Evolutionary conservation across 2,113 vertebrate genomes (phyloP), one percentile per base, ranked within the genome.

Genomic region (Mus pahari): DNA sequence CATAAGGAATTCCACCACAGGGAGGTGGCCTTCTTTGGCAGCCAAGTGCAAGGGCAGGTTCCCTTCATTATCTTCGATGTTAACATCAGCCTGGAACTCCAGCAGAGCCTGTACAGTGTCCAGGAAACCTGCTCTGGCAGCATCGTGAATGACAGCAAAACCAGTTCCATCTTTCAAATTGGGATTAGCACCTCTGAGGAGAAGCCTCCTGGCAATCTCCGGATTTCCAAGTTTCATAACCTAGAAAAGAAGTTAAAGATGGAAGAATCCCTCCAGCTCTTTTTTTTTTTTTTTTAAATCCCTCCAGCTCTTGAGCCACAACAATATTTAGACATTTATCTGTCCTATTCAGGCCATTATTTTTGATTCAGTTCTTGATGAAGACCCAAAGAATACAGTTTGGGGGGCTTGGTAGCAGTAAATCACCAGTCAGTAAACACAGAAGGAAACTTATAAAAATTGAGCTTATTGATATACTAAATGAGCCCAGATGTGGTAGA

Each of bases 31-130:
- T 97, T 99, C 98, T 62, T 93, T 98, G 48, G 99, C 99, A 42
- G 99, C 99, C 98, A 99, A 97, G 98, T 99, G 99, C 97, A 99
- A 87, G 48, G 99, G 99, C 94, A 99, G 98, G 98, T 99, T 99
- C 42, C 99, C 99, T 31, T 98, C 96, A 16, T 94, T 77, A 90
- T 99, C 99, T 94, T 97, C 97, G 0, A 99, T 82, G 97, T 99
- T 99, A 62, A 99, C 98, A 86, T 99, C 98, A 24, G 99, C 99
- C 28, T 98, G 95, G 93, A 99, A 98, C 64, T 98, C 97, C 97
- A 99, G 95, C 94, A 99, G 98, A 97, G 98, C 98, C 98, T 98
- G 98, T 98, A 99, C 98, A 70, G 99, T 99, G 94, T 99, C 99
- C 97, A 98, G 96, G 97, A 99, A 99, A 0, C 99, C 99, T 42